Percentiles rank a stretch among this genome's conserved stretches.
These are phyloP conservation scores for Eurytoma adleriae DNA, from an alignment of 2,888 invertebrate genomes.

Conservation along the genomic window DNA sequence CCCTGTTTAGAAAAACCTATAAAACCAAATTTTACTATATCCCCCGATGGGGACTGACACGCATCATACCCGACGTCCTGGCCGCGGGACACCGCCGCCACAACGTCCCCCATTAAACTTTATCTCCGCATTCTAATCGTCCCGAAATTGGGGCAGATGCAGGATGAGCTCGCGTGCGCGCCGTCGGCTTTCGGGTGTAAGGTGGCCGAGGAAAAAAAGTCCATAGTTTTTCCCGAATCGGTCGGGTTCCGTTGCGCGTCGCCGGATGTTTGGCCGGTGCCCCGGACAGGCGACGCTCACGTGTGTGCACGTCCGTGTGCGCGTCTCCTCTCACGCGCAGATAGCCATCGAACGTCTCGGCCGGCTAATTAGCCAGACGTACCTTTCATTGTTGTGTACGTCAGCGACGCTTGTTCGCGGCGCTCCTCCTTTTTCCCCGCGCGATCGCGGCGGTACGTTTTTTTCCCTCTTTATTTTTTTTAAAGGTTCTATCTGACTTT, in stretches of 20 bases:
- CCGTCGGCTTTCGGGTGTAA: not conserved
- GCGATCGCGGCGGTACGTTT: not conserved
- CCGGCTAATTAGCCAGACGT: constrained; percentile 68
- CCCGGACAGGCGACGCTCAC: constrained; percentile 65
- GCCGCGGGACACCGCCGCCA: too few relatives aligned
- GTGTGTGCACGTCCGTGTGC: constrained; percentile 63
- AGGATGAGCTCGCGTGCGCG: not conserved
- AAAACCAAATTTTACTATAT: too few relatives aligned
- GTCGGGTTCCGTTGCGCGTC: constrained; percentile 52
- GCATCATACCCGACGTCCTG: too few relatives aligned
- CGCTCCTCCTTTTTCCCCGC: not conserved
- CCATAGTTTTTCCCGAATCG: constrained; percentile 47
- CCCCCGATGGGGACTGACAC: too few relatives aligned
- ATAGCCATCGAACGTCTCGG: constrained; percentile 70
- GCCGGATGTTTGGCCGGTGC: constrained; percentile 67
- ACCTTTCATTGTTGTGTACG: not conserved
- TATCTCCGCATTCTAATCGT: constrained; percentile 40
- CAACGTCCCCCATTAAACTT: not conserved
- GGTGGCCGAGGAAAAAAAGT: constrained; percentile 33
- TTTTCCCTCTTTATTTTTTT: not conserved
- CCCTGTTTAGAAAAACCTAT: too few relatives aligned
- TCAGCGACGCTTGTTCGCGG: not conserved
- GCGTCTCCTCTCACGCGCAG: constrained; percentile 67
- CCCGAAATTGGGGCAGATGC: constrained; percentile 37
- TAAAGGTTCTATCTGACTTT: not conserved